Percentiles rank a stretch among this genome's conserved stretches.
Conservation (phyloP, 2,888 invertebrate species). For the Augiades crinisus region DNA sequence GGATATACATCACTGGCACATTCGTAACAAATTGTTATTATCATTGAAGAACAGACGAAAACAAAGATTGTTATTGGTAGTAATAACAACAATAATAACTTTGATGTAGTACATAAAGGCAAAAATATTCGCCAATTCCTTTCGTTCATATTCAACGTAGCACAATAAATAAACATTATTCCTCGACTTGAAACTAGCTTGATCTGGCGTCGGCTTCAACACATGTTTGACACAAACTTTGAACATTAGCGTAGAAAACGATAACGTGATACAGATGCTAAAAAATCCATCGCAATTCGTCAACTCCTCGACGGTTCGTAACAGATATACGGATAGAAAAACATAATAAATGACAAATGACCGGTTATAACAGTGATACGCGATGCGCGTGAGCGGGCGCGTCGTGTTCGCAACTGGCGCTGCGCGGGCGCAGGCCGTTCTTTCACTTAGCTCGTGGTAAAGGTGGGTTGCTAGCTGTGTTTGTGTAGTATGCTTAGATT, state of each 20-base stretch:
- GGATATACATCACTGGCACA: background rate
- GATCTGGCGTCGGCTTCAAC: background rate
- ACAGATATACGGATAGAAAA: background rate
- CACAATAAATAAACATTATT: background rate
- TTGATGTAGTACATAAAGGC: background rate
- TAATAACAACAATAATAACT: background rate
- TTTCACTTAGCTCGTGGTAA: slow-evolving; percentile 54
- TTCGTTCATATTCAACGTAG: background rate
- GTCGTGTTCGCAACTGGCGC: slow-evolving; percentile 59
- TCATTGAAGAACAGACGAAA: background rate
- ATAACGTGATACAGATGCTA: background rate
- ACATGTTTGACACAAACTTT: too few species aligned
- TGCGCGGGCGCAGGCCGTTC: slow-evolving; percentile 51
- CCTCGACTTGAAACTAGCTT: background rate
- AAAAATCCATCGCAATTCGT: background rate
- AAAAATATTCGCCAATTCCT: background rate
- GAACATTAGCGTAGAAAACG: too few species aligned
- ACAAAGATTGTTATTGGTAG: background rate
- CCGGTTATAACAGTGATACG: slow-evolving; percentile 18
- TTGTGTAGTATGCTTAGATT: slow-evolving; percentile 6
- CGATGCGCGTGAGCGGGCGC: slow-evolving; percentile 59
- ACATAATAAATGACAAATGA: slow-evolving; percentile 19
- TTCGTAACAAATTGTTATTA: background rate
- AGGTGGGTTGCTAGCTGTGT: slow-evolving; percentile 18
- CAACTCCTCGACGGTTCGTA: slow-evolving; percentile 3